Conservation (phyloP, 2,113 vertebrate species). For the Lagopus muta region DNA sequence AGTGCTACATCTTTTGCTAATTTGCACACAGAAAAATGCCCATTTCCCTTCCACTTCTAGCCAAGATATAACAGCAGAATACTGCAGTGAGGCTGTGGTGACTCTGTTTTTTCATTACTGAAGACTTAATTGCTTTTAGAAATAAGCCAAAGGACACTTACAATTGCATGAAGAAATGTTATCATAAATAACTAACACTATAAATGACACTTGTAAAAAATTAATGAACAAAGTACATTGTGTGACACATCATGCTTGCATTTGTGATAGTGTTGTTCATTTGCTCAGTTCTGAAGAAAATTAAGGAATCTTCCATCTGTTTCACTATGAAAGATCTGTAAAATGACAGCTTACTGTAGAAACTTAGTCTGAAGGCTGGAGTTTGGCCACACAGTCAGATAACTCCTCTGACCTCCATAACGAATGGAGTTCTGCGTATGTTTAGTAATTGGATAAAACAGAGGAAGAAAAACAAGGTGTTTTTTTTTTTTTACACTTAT, state of each 20-base stretch:
- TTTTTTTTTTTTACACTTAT: not conserved
- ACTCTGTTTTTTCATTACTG: not conserved
- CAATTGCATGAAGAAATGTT: not conserved
- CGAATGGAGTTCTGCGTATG: not conserved
- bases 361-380: not conserved
- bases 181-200: not conserved
- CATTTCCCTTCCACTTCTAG: not conserved
- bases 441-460: not conserved
- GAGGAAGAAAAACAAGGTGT: not conserved
- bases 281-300: not conserved
- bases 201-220: constrained; percentile 1
- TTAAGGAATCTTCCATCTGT: not conserved
- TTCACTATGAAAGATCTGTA: not conserved
- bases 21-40: not conserved
- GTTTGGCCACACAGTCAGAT: not conserved
- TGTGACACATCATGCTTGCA: not conserved
- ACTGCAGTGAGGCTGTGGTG: not conserved
- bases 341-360: not conserved
- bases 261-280: not conserved
- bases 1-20: not conserved
- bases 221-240: not conserved
- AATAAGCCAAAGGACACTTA: not conserved
- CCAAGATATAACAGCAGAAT: not conserved
- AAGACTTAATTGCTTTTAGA: not conserved
- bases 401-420: not conserved